phyloP scores from a whole-genome alignment of 2,888 invertebrate species.

The Lacanobia wlatinum region DNA sequence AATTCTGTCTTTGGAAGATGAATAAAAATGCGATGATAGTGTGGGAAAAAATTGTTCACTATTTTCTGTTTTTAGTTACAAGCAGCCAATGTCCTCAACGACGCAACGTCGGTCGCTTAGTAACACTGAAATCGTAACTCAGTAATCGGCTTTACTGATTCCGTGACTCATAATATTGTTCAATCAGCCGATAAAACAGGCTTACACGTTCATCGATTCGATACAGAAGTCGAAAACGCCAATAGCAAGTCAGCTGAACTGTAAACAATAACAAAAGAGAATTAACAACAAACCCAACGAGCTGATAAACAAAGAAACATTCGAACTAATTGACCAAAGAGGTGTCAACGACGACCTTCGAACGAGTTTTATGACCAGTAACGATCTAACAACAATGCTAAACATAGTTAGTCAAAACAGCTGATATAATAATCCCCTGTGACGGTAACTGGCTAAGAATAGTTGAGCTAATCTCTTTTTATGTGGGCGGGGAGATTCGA shows the following conservation, averaged over 20 bases:
- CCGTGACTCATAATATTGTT: neutral
- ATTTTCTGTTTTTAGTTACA: no score
- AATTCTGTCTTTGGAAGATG: no score
- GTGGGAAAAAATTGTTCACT: neutral
- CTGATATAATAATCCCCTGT: conserved; percentile 13
- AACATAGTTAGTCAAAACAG: conserved; percentile 16
- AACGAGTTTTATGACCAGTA: conserved; percentile 16
- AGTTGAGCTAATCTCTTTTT: conserved; percentile 19
- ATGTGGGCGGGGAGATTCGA: conserved; percentile 10
- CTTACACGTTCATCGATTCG: neutral
- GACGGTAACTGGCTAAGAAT: conserved; percentile 20
- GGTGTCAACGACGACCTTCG: conserved; percentile 37
- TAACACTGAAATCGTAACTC: conserved; percentile 1
- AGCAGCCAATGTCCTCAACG: no score
- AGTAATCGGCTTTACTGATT: conserved; percentile 17
- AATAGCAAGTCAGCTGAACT: neutral
- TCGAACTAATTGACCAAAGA: conserved; percentile 34
- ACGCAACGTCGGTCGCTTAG: neutral
- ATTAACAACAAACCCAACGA: conserved; percentile 14
- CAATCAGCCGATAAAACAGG: neutral
- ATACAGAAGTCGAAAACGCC: neutral
- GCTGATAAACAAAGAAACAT: conserved; percentile 32
- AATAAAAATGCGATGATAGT: no score
- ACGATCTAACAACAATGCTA: conserved; percentile 3
- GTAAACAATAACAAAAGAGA: conserved; percentile 45